phyloP scores from a whole-genome alignment of 2,797 vertebrate species.

The Centroberyx gerrardi region DNA sequence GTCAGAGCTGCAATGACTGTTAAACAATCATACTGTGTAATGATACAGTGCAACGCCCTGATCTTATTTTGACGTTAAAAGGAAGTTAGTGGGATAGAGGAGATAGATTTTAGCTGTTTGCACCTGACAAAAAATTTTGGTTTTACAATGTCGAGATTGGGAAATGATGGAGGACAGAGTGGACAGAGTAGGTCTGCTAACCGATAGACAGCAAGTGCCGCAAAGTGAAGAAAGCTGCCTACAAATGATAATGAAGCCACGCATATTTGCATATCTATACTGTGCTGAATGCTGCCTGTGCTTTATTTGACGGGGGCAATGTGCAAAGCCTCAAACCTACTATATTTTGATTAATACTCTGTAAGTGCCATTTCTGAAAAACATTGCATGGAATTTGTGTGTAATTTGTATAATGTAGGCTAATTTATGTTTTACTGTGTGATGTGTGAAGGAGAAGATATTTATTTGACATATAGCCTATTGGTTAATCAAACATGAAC shows the following conservation, averaged over 20 bases:
- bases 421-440: neutral
- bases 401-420: no score
- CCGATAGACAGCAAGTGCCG: no score
- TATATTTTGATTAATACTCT: neutral
- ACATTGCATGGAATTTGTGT: neutral
- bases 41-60: neutral
- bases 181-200: no score
- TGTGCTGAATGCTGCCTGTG: neutral
- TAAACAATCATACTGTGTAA: no score
- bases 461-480: neutral
- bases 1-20: constrained; percentile 1
- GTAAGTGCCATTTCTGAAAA: neutral
- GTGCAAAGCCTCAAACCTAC: neutral
- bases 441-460: neutral
- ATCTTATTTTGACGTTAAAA: neutral
- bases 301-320: neutral
- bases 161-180: no score
- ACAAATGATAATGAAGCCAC: neutral
- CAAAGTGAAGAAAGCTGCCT: neutral
- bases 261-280: neutral
- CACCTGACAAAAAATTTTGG: no score
- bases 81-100: no score
- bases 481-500: neutral
- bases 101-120: no score
- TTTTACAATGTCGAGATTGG: no score